Evolutionary conservation across 2,797 vertebrate species (phyloP), one percentile per base, ranked within the genome.

Genomic region (Sebastes vulpes): DNA sequence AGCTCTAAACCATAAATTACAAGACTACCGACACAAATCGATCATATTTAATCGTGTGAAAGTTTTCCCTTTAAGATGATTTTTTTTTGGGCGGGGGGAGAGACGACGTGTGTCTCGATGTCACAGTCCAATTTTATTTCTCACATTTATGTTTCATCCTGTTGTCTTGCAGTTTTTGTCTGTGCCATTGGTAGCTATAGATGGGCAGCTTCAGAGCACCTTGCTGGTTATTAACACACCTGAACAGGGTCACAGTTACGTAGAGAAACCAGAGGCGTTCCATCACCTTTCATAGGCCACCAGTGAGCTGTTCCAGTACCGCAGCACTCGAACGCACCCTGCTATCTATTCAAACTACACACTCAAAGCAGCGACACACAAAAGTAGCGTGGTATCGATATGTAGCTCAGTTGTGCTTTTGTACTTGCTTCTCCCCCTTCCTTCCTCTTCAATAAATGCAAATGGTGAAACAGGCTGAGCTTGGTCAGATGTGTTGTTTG

Each of bases 151-250:
- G 46, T 60, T 61, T 16, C 21, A 18, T 20, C 20, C 21, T 64
- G 25, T 65, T 64, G 48, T 76, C 25, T 65, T 50, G 6, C 10
- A 20, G 56, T 46, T 65, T 32, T 25, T 63, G 20, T 50, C 50
- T 11, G 77, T 72, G 87, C 87, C 90, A 75, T 82, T 92, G 92
- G 91, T 90, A 93, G 92, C 89, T 90, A 87, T 88, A 90, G 92
- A 82, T 2, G 1, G 56, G 69, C 82, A 81, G 56, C 72, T 88
- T 87, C 72, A 73, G 35, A 82, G 38, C 84, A 8, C 23, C 52
- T 64, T 38, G 54, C 42, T 61, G 50, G 58, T 80, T 38, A 26
- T 58, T 54, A 64, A 77, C 75, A 21, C 53, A 11, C 57, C 32
- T 63, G 23, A 81, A 64, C 14, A 50, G 8, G 14, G 25, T 64